phyloP scores from a whole-genome alignment of 2,888 invertebrate species.

The Thymelicus sylvestris region DNA sequence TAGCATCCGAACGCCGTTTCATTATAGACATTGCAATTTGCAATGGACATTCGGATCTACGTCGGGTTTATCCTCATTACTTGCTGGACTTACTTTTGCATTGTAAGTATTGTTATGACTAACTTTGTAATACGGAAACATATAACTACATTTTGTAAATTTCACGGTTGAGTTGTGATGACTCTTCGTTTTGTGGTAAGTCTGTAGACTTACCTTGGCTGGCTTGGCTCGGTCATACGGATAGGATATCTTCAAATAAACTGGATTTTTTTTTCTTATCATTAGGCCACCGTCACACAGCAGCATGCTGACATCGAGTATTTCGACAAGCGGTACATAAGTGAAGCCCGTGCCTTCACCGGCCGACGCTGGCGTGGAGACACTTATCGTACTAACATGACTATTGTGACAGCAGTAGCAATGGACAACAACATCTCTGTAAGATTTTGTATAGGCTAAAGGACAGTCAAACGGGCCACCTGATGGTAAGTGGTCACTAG shows the following conservation, averaged over 20 bases:
- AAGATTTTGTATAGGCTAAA: background rate
- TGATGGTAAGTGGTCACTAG: too few species aligned
- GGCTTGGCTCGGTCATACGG: too few species aligned
- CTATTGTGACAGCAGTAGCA: background rate
- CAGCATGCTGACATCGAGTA: slow-evolving; percentile 4
- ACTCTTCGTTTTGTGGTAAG: too few species aligned
- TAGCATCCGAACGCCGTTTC: background rate
- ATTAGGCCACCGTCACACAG: slow-evolving; percentile 11
- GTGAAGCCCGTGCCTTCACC: slow-evolving; percentile 17
- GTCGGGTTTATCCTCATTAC: background rate
- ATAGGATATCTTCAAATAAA: too few species aligned
- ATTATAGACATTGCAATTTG: background rate
- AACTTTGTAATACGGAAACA: too few species aligned
- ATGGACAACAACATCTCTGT: slow-evolving; percentile 25
- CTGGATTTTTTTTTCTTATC: too few species aligned
- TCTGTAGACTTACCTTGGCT: too few species aligned
- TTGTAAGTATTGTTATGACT: background rate
- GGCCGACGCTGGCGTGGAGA: slow-evolving; percentile 10
- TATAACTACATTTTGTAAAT: too few species aligned
- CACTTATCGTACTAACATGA: slow-evolving; percentile 13
- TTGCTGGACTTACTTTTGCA: background rate
- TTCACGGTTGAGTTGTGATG: too few species aligned
- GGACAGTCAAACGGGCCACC: too few species aligned
- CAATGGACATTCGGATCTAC: background rate
- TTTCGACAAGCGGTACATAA: slow-evolving; percentile 13